phyloP scores from a whole-genome alignment of 2,888 invertebrate species.

The Sycophila texana region DNA sequence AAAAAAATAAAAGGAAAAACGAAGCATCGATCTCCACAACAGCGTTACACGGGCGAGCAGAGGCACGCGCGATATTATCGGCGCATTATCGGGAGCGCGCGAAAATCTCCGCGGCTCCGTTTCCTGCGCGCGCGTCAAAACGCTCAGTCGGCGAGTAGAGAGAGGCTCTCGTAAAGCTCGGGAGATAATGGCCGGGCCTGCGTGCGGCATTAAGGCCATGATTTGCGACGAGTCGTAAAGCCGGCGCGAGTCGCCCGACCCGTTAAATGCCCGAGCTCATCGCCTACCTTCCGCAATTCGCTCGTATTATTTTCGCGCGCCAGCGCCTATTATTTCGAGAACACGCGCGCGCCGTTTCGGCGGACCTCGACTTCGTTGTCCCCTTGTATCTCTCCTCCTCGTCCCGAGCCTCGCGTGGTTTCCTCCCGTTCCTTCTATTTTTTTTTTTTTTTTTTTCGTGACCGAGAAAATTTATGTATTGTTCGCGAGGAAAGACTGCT shows the following conservation, averaged over 20 bases:
- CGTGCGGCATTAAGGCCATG: conserved; percentile 31
- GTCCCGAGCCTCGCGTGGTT: background rate
- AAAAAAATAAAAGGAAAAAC: no score
- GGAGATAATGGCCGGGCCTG: conserved; percentile 34
- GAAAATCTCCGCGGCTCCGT: no score
- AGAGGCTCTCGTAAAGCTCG: conserved; percentile 2
- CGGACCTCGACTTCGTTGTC: background rate
- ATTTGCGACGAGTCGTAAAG: conserved; percentile 52
- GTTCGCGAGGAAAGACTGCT: no score
- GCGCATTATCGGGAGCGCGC: background rate
- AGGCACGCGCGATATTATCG: background rate
- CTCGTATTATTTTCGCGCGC: conserved; percentile 55
- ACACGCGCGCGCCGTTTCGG: conserved; percentile 11
- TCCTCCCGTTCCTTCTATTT: background rate
- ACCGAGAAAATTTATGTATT: background rate
- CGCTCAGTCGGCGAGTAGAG: no score
- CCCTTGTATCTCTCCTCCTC: background rate
- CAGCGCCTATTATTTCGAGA: background rate
- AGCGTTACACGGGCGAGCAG: no score
- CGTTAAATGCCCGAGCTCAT: conserved; percentile 16
- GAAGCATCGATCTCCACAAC: no score
- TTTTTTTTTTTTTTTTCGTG: background rate
- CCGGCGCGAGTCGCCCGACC: conserved; percentile 8
- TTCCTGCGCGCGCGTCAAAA: no score
- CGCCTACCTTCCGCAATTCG: conserved; percentile 26